phyloP scores from a whole-genome alignment of 2,888 invertebrate genomes.

The Dromius quadrimaculatus region DNA sequence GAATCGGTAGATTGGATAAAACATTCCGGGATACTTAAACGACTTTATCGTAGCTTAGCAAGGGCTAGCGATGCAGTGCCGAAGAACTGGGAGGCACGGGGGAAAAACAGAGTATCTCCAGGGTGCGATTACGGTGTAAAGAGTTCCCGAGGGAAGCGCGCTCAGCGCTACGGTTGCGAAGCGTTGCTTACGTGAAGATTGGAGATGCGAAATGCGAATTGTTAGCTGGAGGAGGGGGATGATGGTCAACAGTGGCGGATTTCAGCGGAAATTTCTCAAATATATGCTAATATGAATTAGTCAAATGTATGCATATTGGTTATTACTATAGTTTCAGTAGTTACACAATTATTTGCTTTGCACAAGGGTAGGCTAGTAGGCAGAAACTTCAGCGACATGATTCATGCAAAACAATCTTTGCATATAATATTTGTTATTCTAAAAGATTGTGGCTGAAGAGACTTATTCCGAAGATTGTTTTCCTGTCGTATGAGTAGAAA shows the following conservation, averaged over 20 bases:
- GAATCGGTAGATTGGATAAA: conserved; percentile 51
- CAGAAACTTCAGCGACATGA: too few relatives aligned
- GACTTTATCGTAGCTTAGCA: conserved; percentile 57
- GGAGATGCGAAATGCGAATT: too few relatives aligned
- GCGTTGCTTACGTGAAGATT: neutral
- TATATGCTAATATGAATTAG: neutral
- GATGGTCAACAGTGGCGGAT: neutral
- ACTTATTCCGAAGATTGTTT: too few relatives aligned
- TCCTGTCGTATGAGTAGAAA: too few relatives aligned
- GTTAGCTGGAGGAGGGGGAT: neutral
- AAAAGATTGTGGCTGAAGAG: too few relatives aligned
- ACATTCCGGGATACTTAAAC: conserved; percentile 55
- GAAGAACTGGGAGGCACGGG: too few relatives aligned
- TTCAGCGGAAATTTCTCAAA: too few relatives aligned
- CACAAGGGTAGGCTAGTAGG: too few relatives aligned
- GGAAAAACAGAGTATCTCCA: conserved; percentile 26
- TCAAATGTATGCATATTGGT: neutral
- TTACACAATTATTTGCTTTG: too few relatives aligned
- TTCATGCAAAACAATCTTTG: too few relatives aligned
- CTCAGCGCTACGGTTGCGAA: neutral
- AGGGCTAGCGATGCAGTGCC: conserved; percentile 21
- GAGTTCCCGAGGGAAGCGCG: conserved; percentile 36
- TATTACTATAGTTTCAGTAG: too few relatives aligned
- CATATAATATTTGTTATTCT: too few relatives aligned
- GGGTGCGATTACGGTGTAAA: conserved; percentile 49